A percentile compares a stretch with the other conserved stretches of the same genome.
Evolutionary conservation across 2,888 invertebrate species (phyloP).

Genomic region (Schizotus pectinicornis): DNA sequence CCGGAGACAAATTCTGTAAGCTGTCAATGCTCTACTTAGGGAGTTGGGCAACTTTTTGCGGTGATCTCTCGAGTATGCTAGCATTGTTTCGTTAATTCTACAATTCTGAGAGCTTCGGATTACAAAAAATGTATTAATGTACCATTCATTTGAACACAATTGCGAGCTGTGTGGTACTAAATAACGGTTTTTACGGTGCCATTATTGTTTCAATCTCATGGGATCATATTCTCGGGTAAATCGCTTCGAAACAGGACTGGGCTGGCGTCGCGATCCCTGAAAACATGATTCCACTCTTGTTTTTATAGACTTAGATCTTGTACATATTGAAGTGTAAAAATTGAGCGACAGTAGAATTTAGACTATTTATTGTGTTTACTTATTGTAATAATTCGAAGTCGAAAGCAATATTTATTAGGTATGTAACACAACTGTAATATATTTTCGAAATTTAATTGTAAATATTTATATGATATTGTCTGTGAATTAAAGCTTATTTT

Average conservation of each 20-base stretch:
- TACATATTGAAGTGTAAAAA: conserved; percentile 21
- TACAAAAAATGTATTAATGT: conserved; percentile 53
- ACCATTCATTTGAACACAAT: conserved; percentile 57
- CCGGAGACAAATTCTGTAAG: conserved; percentile 33
- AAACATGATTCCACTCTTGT: not conserved
- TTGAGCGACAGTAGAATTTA: conserved; percentile 20
- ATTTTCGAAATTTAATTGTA: conserved; percentile 36
- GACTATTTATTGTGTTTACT: conserved; percentile 40
- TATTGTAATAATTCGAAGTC: conserved; percentile 29
- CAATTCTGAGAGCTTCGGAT: conserved; percentile 51
- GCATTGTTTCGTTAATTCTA: conserved; percentile 53
- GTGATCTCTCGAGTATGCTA: conserved; percentile 45
- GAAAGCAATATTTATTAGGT: conserved; percentile 48
- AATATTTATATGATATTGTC: conserved; percentile 40
- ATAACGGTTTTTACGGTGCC: conserved; percentile 41
- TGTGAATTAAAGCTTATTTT: conserved; percentile 30
- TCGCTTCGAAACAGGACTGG: not conserved
- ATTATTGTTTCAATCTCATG: conserved; percentile 38
- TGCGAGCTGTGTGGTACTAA: conserved; percentile 50
- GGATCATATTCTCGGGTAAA: conserved; percentile 24
- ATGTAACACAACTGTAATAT: conserved; percentile 10
- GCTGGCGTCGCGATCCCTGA: not conserved
- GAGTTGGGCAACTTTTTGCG: conserved; percentile 46
- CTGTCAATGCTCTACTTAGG: conserved; percentile 42
- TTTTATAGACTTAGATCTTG: conserved; percentile 12